Evolutionary conservation across 1,140 invertebrate species (phyloP).

Genomic region (Orchestia grillus): DNA sequence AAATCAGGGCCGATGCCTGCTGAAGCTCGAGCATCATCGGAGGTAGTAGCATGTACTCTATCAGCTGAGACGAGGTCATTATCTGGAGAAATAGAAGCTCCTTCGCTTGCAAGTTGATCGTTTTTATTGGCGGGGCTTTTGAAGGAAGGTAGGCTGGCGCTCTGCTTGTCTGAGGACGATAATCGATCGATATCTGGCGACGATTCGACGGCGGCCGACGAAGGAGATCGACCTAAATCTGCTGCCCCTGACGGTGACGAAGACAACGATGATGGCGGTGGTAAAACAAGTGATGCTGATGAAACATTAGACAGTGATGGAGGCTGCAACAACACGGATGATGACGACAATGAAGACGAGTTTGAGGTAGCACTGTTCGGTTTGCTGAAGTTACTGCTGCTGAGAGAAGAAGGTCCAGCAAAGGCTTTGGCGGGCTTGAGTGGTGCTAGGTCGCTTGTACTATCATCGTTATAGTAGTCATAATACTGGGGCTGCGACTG

Average conservation of each 20-base stretch:
- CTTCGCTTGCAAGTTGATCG: neutral
- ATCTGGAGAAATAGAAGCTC: neutral
- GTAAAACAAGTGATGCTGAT: neutral
- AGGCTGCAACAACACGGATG: neutral
- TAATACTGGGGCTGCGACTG: conserved; percentile 23
- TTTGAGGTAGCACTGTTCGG: conserved; percentile 36
- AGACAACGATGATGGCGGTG: neutral
- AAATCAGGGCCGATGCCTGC: neutral
- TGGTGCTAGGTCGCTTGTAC: conserved; percentile 35
- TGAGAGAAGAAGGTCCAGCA: conserved; percentile 12
- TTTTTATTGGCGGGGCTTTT: neutral
- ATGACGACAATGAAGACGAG: neutral
- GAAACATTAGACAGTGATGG: neutral
- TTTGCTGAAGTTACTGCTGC: conserved; percentile 32
- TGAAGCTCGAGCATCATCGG: neutral
- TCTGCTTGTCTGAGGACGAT: neutral
- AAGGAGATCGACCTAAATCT: neutral
- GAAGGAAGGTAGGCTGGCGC: neutral
- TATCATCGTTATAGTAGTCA: conserved; percentile 42
- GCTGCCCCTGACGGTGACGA: neutral
- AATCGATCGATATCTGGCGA: conserved; percentile 29
- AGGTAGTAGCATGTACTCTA: neutral
- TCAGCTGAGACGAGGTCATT: neutral
- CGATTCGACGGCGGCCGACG: neutral
- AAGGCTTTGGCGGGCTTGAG: conserved; percentile 49